Conservation (phyloP, 2,113 vertebrate genomes). For the Thermophis baileyi region DNA sequence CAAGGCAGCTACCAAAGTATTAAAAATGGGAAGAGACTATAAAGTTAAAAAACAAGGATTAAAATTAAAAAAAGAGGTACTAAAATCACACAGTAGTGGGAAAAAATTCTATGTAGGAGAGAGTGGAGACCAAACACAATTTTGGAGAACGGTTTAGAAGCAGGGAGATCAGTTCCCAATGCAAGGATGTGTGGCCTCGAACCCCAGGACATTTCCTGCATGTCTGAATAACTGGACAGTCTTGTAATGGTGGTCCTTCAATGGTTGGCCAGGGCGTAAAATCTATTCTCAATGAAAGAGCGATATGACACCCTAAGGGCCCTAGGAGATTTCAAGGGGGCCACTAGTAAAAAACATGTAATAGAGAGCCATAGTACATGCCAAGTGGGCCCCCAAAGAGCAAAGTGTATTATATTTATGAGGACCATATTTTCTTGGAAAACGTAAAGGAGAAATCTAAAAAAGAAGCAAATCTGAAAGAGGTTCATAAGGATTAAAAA, state of each 20-base stretch:
- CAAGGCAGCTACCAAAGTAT: neutral
- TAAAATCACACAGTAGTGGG: neutral
- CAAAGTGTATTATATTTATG: neutral
- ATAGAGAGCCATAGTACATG: too few relatives aligned
- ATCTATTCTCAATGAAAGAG: neutral
- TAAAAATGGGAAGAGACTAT: neutral
- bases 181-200: neutral
- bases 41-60: neutral
- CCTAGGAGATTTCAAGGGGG: neutral
- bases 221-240: neutral
- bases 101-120: neutral
- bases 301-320: neutral
- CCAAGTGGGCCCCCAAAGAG: neutral
- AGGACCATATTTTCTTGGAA: neutral
- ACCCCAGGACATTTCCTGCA: neutral
- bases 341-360: too few relatives aligned
- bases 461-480: neutral
- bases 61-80: neutral
- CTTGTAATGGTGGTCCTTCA: neutral
- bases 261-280: neutral
- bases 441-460: neutral
- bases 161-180: neutral
- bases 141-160: neutral
- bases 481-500: neutral
- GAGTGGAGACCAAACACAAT: neutral